Percentiles rank a stretch among this genome's conserved stretches.
Evolutionary conservation across 2,888 invertebrate genomes (phyloP).

Genomic region (Nomada ferruginata): DNA sequence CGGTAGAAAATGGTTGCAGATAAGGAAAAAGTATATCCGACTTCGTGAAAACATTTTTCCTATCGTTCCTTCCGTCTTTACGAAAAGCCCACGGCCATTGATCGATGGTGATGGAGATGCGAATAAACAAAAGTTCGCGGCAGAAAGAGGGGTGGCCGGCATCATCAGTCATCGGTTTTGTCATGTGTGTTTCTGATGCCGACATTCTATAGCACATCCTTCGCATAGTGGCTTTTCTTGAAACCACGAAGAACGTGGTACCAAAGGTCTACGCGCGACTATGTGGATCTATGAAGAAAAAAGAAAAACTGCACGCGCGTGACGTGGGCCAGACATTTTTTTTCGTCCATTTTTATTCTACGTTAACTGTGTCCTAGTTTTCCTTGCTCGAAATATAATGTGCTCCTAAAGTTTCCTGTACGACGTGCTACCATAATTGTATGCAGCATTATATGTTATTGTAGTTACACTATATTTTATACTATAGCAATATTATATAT

Average conservation of each 20-base stretch:
- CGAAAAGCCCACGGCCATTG: slow-evolving; percentile 68
- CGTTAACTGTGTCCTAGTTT: background rate
- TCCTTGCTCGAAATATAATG: background rate
- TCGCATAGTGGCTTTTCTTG: slow-evolving; percentile 48
- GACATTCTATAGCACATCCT: slow-evolving; percentile 50
- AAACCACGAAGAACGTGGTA: slow-evolving; percentile 35
- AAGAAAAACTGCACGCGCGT: slow-evolving; percentile 19
- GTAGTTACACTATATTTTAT: too few relatives aligned
- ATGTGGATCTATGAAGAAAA: slow-evolving; percentile 43
- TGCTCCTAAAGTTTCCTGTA: too few relatives aligned
- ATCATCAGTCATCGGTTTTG: slow-evolving; percentile 78
- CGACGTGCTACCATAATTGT: too few relatives aligned
- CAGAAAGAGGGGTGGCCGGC: slow-evolving; percentile 61
- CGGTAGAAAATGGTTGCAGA: slow-evolving; percentile 42
- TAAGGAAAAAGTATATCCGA: slow-evolving; percentile 48
- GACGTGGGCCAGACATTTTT: slow-evolving; percentile 17
- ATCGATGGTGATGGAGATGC: slow-evolving; percentile 76
- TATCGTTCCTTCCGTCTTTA: slow-evolving; percentile 65
- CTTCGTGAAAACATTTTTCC: slow-evolving; percentile 57
- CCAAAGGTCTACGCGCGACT: slow-evolving; percentile 30
- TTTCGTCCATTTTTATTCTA: slow-evolving; percentile 22
- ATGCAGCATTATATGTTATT: too few relatives aligned
- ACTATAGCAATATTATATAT: too few relatives aligned
- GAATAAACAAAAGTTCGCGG: slow-evolving; percentile 77
- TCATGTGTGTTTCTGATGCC: slow-evolving; percentile 72